Percentiles rank a stretch among this genome's conserved stretches.
phyloP scores from a whole-genome alignment of 1,140 invertebrate genomes.

The Polyergus mexicanus region DNA sequence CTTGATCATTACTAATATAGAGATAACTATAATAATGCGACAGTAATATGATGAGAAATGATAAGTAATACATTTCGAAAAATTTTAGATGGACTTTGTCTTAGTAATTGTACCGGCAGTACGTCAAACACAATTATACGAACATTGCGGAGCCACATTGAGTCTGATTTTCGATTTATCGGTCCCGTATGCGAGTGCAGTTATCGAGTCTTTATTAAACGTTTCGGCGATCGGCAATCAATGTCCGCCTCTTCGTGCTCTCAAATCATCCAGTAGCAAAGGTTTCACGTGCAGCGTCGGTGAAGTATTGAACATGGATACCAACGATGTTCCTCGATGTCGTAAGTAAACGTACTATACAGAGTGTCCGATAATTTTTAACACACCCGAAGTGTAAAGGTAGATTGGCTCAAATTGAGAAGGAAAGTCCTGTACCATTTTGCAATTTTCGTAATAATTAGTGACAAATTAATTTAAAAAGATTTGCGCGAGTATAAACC shows the following conservation, averaged over 20 bases:
- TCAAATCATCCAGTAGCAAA: slow-evolving; percentile 93
- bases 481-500: no score
- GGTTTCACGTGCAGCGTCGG: slow-evolving; percentile 97
- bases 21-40: not conserved
- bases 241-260: slow-evolving; percentile 95
- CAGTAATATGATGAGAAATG: not conserved
- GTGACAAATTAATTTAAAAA: no score
- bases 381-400: no score
- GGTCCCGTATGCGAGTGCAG: slow-evolving; percentile 95
- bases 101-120: slow-evolving; percentile 95
- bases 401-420: no score
- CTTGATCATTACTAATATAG: not conserved
- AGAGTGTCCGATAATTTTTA: no score
- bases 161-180: slow-evolving; percentile 97
- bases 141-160: slow-evolving; percentile 97
- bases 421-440: no score
- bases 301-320: slow-evolving; percentile 97
- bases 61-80: not conserved
- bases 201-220: slow-evolving; percentile 96
- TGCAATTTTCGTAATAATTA: no score
- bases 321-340: slow-evolving; percentile 96
- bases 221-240: slow-evolving; percentile 95
- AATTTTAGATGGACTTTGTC: slow-evolving; percentile 92
- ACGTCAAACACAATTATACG: slow-evolving; percentile 95
- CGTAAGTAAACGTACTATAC: slow-evolving; percentile 88